phyloP scores from a whole-genome alignment of 2,888 invertebrate genomes.

The Uloborus plumipes region DNA sequence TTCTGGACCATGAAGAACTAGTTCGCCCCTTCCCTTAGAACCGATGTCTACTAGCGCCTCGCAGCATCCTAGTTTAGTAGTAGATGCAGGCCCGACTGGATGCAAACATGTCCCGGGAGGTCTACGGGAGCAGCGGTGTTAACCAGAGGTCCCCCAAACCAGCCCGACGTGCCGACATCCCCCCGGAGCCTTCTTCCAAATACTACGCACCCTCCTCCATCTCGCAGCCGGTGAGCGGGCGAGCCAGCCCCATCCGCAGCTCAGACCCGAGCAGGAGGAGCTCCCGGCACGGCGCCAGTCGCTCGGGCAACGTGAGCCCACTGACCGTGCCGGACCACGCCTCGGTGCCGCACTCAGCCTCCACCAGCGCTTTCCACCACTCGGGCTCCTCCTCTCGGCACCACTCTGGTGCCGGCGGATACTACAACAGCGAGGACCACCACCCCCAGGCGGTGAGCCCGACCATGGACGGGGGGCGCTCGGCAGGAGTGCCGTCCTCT shows the following conservation, averaged over 20 bases:
- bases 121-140: slow-evolving; percentile 57
- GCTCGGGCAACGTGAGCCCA: slow-evolving; percentile 66
- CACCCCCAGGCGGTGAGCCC: slow-evolving; percentile 44
- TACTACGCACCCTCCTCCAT: slow-evolving; percentile 63
- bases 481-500: slow-evolving; percentile 40
- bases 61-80: slow-evolving; percentile 47
- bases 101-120: slow-evolving; percentile 59
- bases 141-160: slow-evolving; percentile 62
- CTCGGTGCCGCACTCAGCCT: slow-evolving; percentile 65
- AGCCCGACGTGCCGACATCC: slow-evolving; percentile 21
- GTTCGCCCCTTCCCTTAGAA: too few relatives aligned
- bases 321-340: slow-evolving; percentile 63
- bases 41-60: slow-evolving; percentile 20
- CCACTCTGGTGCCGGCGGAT: slow-evolving; percentile 47
- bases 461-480: slow-evolving; percentile 58
- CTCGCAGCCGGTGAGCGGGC: slow-evolving; percentile 66
- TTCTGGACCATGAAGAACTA: too few relatives aligned
- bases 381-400: slow-evolving; percentile 48
- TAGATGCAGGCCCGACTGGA: slow-evolving; percentile 58
- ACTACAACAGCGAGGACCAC: slow-evolving; percentile 65
- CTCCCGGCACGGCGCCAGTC: slow-evolving; percentile 64
- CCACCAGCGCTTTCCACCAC: slow-evolving; percentile 62
- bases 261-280: slow-evolving; percentile 31
- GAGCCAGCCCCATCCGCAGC: slow-evolving; percentile 58
- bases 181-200: slow-evolving; percentile 18